Base-by-base conservation (phyloP, 2,797 vertebrate species). In the Taeniopygia guttata region DNA sequence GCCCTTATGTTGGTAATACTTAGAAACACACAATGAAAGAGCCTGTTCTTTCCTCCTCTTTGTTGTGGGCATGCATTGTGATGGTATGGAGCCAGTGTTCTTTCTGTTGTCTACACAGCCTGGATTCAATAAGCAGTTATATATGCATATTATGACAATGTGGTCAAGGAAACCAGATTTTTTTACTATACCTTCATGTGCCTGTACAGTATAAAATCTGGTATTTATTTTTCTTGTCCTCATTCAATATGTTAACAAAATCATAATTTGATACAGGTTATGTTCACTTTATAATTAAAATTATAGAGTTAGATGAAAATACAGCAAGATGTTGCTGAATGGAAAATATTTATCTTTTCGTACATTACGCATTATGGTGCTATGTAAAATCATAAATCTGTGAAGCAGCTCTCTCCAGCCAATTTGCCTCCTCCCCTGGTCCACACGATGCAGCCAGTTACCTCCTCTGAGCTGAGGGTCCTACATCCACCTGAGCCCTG, bases 121-220 rank as follows among this genome's bases (percentile, higher is more conserved):
- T 99, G 99, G 99, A 98, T 99, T 98, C 98, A 99, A 99, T 99
- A 99, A 99, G 97, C 98, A 96, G 93, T 98, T 98, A 98, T 98
- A 98, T 98, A 98, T 98, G 98, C 98, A 98, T 98, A 98, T 98
- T 98, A 98, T 97, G 98, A 99, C 97, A 98, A 98, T 98, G 98
- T 97, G 98, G 98, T 99, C 98, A 98, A 98, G 98, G 98, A 98
- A 98, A 98, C 97, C 98, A 98, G 98, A 98, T 97, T 98, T 98
- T 98, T 98, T 97, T 97, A 96, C 97, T 98, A 98, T 98, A 99
- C 98, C 98, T 99, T 99, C 98, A 98, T 98, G 98, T 98, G 97
- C 97, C 97, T 96, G 94, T 97, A 97, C 96, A 97, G 97, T 97
- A 97, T 98, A 97, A 97, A 98, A 98, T 98, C 98, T 98, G 98